phyloP scores from a whole-genome alignment of 92 coral and sea anemone genomes.

The Ricordea florida region DNA sequence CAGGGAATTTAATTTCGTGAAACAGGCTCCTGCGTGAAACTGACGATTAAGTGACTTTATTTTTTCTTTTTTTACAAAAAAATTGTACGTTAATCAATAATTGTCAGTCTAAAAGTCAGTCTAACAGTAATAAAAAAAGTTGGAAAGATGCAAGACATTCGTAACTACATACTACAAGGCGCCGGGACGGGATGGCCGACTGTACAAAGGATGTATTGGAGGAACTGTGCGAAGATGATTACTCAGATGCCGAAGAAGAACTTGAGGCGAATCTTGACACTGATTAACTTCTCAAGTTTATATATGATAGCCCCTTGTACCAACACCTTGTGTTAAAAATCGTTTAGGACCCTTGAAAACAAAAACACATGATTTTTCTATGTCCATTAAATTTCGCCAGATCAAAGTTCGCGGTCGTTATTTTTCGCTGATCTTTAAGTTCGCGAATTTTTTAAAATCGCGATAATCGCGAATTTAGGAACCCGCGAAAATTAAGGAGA shows the following conservation, averaged over 20 bases:
- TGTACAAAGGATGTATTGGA: too few relatives aligned
- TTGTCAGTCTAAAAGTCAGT: too few relatives aligned
- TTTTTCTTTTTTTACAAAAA: too few relatives aligned
- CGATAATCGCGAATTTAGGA: slow-evolving; percentile 32
- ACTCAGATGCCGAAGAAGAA: too few relatives aligned
- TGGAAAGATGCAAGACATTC: slow-evolving; percentile 13
- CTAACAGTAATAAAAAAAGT: too few relatives aligned
- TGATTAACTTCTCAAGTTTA: slow-evolving; percentile 59
- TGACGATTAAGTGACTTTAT: too few relatives aligned
- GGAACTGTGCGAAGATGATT: too few relatives aligned
- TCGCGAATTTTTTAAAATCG: slow-evolving; percentile 24
- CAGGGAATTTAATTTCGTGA: too few relatives aligned
- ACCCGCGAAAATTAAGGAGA: slow-evolving; percentile 34
- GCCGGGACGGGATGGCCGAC: slow-evolving; percentile 16
- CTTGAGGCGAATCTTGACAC: too few relatives aligned
- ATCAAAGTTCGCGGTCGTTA: slow-evolving; percentile 49
- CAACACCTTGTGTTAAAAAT: slow-evolving; percentile 35
- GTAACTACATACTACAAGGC: slow-evolving; percentile 33
- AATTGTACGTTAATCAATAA: too few relatives aligned
- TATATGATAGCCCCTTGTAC: slow-evolving; percentile 59
- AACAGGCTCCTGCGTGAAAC: too few relatives aligned
- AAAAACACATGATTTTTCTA: slow-evolving; percentile 37
- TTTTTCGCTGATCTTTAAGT: slow-evolving; percentile 34
- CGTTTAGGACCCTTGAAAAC: slow-evolving; percentile 47
- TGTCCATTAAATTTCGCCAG: slow-evolving; percentile 41